Conservation (phyloP, 2,113 vertebrate genomes). For the Pyxicephalus adspersus region DNA sequence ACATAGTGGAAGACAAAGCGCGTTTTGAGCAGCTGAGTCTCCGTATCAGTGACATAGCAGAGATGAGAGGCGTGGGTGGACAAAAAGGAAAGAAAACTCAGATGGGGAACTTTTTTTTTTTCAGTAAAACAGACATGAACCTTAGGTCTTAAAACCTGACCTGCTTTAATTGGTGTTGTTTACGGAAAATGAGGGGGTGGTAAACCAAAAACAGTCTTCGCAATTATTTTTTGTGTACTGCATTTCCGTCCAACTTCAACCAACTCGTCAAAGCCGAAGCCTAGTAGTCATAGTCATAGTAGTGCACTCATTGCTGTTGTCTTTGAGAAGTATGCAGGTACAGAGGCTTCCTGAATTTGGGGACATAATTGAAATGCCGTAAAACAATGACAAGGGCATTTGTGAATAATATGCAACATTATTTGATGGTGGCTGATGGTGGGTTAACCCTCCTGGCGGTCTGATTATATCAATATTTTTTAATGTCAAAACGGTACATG, state of each 20-base stretch:
- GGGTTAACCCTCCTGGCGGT: too few relatives aligned
- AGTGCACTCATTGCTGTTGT: too few relatives aligned
- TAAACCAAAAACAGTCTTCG: conserved; percentile 7
- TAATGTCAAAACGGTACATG: too few relatives aligned
- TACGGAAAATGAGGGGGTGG: conserved; percentile 50
- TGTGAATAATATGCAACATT: too few relatives aligned
- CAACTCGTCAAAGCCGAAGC: not conserved
- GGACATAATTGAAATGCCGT: too few relatives aligned
- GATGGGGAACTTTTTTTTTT: conserved; percentile 19
- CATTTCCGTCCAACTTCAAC: not conserved
- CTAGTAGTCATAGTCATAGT: too few relatives aligned
- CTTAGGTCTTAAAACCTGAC: not conserved
- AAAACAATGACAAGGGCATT: too few relatives aligned
- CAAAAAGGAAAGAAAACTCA: not conserved
- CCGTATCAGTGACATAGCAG: not conserved
- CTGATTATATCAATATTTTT: too few relatives aligned
- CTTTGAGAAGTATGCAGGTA: too few relatives aligned
- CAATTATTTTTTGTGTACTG: not conserved
- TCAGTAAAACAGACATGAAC: not conserved
- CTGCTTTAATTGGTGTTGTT: conserved; percentile 36
- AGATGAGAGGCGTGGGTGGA: conserved; percentile 29
- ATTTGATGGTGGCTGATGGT: too few relatives aligned
- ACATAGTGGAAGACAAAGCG: conserved; percentile 34
- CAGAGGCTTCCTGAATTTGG: too few relatives aligned
- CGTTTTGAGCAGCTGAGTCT: not conserved